phyloP scores from a whole-genome alignment of 2,797 vertebrate species.

The Lateolabrax maculatus region DNA sequence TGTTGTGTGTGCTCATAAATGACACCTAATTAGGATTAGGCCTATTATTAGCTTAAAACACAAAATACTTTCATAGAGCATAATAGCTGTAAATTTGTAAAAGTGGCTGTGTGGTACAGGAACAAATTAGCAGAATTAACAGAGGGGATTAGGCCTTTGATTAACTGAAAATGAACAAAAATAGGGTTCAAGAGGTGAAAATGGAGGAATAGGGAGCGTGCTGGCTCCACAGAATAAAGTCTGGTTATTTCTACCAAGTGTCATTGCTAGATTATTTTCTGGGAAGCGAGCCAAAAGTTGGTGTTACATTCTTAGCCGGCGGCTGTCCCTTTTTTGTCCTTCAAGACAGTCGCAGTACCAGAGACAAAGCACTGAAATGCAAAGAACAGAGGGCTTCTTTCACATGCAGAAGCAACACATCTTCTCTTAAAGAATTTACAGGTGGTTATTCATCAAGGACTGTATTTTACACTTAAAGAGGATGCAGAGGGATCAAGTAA shows the following conservation, averaged over 20 bases:
- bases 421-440: background rate
- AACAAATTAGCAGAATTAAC: conserved; percentile 65
- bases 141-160: conserved; percentile 60
- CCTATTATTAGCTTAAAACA: conserved; percentile 64
- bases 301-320: conserved; percentile 36
- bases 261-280: conserved; percentile 63
- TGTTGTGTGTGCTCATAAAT: conserved; percentile 42
- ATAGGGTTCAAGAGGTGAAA: conserved; percentile 62
- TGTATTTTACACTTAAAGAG: background rate
- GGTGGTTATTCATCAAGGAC: conserved; percentile 7
- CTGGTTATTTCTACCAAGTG: conserved; percentile 48
- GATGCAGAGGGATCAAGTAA: background rate
- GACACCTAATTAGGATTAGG: conserved; percentile 65
- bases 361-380: conserved; percentile 27
- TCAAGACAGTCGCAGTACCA: conserved; percentile 21
- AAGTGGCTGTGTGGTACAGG: conserved; percentile 51
- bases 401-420: background rate
- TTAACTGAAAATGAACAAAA: conserved; percentile 65
- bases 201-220: background rate
- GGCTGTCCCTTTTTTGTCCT: conserved; percentile 44
- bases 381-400: background rate
- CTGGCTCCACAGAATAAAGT: conserved; percentile 29
- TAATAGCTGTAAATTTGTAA: conserved; percentile 41
- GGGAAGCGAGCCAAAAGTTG: conserved; percentile 59
- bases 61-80: conserved; percentile 31